A percentile compares a stretch with the other conserved stretches of the same genome.
phyloP scores from a whole-genome alignment of 2,113 vertebrate species.

The Cephalopterus ornatus region DNA sequence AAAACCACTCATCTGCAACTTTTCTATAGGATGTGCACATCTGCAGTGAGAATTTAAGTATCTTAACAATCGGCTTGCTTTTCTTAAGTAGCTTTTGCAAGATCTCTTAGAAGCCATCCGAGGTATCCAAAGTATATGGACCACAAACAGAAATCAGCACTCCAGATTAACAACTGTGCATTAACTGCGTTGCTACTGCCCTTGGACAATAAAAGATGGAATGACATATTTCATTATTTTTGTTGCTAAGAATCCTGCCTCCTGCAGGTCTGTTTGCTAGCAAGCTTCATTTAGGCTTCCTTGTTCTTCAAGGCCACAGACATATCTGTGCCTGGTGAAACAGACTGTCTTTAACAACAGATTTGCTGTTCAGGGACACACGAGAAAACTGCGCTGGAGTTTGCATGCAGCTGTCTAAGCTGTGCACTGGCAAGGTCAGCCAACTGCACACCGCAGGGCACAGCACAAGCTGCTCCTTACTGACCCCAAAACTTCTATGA shows the following conservation, averaged over 20 bases:
- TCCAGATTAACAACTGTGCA: neutral
- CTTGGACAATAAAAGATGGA: neutral
- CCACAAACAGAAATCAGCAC: neutral
- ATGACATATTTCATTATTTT: slow-evolving; percentile 16
- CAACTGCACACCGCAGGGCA: neutral
- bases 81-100: neutral
- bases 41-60: neutral
- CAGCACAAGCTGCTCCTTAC: neutral
- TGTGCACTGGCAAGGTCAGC: neutral
- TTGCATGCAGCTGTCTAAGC: neutral
- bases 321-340: neutral
- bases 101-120: neutral
- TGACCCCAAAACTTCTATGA: neutral
- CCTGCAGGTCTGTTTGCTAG: slow-evolving; percentile 54
- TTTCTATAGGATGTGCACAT: neutral
- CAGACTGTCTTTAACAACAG: neutral
- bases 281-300: neutral
- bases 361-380: neutral
- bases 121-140: neutral
- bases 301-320: neutral
- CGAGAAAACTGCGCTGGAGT: neutral
- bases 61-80: neutral
- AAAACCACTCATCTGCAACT: neutral
- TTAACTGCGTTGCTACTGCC: neutral
- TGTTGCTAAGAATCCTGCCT: slow-evolving; percentile 79